Evolutionary conservation across 2,888 invertebrate species (phyloP), one percentile per base, ranked within the genome.

Genomic region (Clusia tigrina): DNA sequence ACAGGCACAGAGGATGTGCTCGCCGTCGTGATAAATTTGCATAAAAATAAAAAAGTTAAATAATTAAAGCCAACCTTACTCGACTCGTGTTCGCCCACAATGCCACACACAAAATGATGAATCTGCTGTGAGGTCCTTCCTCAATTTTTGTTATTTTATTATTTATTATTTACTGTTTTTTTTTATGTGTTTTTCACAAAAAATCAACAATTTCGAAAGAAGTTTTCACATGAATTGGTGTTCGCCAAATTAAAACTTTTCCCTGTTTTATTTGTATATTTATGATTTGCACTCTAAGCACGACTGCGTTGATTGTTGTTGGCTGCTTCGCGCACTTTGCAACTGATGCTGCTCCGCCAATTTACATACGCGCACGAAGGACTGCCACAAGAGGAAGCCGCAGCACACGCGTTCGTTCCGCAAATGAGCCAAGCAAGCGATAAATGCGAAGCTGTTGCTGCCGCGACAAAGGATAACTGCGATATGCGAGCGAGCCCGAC

Each of bases 391-490:
- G 17, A 61, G 56, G 42, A 58, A 58, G 69, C 74, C 73, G 73
- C 54, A 55, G 37, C 20, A 37, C 20, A 46, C 32, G n/a, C 23
- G 18, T 53, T 57, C 62, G 53, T 61, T 53, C 54, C 54, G 37
- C 46, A 32, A 5, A 32, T 12, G 6, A 32, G 12, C 32, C 32
- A 32, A 32, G 6, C 32, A 32, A 12, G 38, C 55, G 37, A 53
- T 56, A 53, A 63, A 63, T 63, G 61, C 58, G 64, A 18, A 20
- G 48, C 63, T n/a, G 60, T 70, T 66, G 68, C 69, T 71, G 66
- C 69, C 74, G 72, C 71, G 75, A 68, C 77, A 73, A 78, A 73
- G 76, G 78, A 76, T 74, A 74, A 69, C 75, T 74, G 69, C 75
- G 76, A 72, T 77, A 79, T 78, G 78, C 69, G 72, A 72, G 48